Evolutionary conservation across 2,888 invertebrate genomes (phyloP).

Genomic region (Ganaspis brasiliensis): DNA sequence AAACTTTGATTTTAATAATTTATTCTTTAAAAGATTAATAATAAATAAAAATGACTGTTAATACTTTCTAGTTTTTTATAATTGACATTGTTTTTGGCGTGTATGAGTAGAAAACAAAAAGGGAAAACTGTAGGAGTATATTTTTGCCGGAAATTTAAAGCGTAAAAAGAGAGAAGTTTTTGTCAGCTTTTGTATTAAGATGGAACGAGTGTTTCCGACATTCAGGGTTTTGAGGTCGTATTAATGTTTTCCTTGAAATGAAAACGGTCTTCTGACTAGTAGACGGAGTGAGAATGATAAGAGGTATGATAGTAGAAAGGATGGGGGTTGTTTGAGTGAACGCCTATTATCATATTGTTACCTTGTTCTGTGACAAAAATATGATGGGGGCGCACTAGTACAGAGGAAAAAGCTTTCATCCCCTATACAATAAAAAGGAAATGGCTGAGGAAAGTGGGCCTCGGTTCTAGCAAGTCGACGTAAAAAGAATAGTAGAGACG

Average conservation of each 20-base stretch:
- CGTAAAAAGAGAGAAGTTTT: background rate
- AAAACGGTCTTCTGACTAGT: constrained; percentile 2
- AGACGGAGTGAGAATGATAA: constrained; percentile 24
- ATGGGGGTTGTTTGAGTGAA: constrained; percentile 17
- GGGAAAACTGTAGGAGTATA: background rate
- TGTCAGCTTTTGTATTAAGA: constrained; percentile 18
- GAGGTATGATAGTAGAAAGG: background rate
- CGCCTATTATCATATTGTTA: constrained; percentile 43
- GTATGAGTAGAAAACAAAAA: background rate
- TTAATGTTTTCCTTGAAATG: constrained; percentile 38
- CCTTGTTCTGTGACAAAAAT: constrained; percentile 38
- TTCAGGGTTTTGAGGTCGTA: constrained; percentile 19
- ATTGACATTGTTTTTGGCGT: too few species aligned
- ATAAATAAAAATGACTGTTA: too few species aligned
- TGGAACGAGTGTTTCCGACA: constrained; percentile 38
- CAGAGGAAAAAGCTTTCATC: constrained; percentile 31
- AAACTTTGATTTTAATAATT: too few species aligned
- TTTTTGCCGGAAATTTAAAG: background rate
- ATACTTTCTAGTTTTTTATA: too few species aligned
- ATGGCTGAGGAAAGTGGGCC: constrained; percentile 34
- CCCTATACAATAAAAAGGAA: constrained; percentile 42
- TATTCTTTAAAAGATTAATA: too few species aligned
- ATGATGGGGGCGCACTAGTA: constrained; percentile 30
- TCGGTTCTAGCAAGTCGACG: constrained; percentile 2
- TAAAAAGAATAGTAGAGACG: constrained; percentile 32